phyloP scores from a whole-genome alignment of 2,113 vertebrate genomes.

The Pelmatolapia mariae region DNA sequence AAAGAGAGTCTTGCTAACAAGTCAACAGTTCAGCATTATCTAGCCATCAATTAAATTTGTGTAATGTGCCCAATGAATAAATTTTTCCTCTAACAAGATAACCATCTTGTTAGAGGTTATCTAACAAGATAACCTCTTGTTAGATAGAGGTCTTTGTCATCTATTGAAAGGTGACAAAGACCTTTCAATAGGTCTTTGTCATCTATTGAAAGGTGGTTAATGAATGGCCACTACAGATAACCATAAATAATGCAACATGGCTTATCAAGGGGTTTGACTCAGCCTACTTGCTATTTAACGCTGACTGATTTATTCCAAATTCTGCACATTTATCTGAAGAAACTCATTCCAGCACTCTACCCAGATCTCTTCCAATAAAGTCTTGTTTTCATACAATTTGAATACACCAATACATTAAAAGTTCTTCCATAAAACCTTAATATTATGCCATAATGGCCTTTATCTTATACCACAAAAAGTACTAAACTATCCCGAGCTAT shows the following conservation, averaged over 20 bases:
- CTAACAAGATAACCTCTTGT: too few species aligned
- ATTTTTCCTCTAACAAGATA: constrained; percentile 53
- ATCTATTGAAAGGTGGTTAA: constrained; percentile 57
- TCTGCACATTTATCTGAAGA: not conserved
- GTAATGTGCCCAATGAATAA: constrained; percentile 47
- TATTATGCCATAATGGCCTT: not conserved
- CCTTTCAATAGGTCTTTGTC: constrained; percentile 54
- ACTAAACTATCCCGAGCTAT: not conserved
- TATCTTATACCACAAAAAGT: not conserved
- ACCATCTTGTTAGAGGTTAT: too few species aligned
- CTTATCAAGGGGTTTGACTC: constrained; percentile 30
- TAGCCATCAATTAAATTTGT: constrained; percentile 58
- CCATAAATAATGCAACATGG: constrained; percentile 54
- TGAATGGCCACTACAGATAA: constrained; percentile 43
- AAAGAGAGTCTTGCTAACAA: constrained; percentile 33
- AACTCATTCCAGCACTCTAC: not conserved
- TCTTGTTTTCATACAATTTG: not conserved
- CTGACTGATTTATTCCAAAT: constrained; percentile 22
- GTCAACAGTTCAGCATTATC: constrained; percentile 47
- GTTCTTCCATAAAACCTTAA: not conserved
- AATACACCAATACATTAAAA: not conserved
- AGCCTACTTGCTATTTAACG: not conserved
- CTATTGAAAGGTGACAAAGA: too few species aligned
- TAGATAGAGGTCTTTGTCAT: too few species aligned
- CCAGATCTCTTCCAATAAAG: not conserved